Conservation (phyloP, 1,140 invertebrate species). For the Epicauta chinensis region DNA sequence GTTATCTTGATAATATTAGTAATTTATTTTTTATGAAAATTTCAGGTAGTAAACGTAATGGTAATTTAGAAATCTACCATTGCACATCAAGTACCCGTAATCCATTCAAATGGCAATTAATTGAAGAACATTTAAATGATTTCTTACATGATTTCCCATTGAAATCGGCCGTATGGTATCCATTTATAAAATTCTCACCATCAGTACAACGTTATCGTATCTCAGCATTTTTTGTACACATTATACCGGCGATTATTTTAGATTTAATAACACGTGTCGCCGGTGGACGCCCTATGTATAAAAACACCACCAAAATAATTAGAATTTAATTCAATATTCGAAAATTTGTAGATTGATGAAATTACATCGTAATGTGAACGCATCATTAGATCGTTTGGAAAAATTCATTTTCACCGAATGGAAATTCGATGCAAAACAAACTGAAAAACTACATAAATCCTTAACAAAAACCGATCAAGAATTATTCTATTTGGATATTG, state of each 20-base stretch:
- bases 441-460: constrained; percentile 58
- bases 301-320: too few species aligned
- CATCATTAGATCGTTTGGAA: constrained; percentile 70
- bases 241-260: constrained; percentile 75
- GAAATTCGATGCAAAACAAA: constrained; percentile 74
- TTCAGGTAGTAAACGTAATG: constrained; percentile 22
- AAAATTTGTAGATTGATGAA: constrained; percentile 73
- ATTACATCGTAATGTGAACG: constrained; percentile 80
- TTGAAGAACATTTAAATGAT: constrained; percentile 58
- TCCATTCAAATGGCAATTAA: constrained; percentile 74
- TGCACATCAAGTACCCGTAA: constrained; percentile 82
- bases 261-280: constrained; percentile 63
- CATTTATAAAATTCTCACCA: constrained; percentile 66
- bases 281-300: constrained; percentile 78
- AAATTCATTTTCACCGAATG: constrained; percentile 91
- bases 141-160: constrained; percentile 69
- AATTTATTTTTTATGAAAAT: neutral
- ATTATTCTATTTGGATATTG: constrained; percentile 70
- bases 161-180: constrained; percentile 79
- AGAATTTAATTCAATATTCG: too few species aligned
- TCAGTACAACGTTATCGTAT: constrained; percentile 66
- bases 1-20: constrained; percentile 1
- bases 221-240: constrained; percentile 76
- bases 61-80: constrained; percentile 71
- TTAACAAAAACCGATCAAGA: constrained; percentile 61